phyloP scores from a whole-genome alignment of 2,797 vertebrate genomes.

The Eutrigla gurnardus region DNA sequence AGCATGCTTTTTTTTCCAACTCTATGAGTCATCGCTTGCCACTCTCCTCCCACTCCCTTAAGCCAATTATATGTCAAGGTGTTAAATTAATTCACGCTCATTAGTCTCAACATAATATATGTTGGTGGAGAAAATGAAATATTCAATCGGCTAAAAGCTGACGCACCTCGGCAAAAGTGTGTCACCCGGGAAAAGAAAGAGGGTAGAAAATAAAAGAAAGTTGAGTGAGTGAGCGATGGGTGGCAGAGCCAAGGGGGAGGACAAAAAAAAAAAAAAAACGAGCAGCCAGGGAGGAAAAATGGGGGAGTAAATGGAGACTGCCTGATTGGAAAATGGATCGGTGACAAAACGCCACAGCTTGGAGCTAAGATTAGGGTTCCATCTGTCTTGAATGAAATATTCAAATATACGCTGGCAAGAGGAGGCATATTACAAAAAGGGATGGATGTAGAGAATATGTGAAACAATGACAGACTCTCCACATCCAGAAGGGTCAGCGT shows the following conservation, averaged over 20 bases:
- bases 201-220: conserved; percentile 50
- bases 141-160: conserved; percentile 51
- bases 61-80: conserved; percentile 52
- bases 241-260: conserved; percentile 73
- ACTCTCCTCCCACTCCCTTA: conserved; percentile 24
- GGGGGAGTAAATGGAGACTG: conserved; percentile 74
- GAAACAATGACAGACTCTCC: conserved; percentile 79
- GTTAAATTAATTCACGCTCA: conserved; percentile 52
- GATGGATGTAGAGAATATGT: conserved; percentile 81
- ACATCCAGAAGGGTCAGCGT: conserved; percentile 70
- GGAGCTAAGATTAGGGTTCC: conserved; percentile 90
- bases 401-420: conserved; percentile 81
- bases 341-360: conserved; percentile 86
- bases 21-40: conserved; percentile 29
- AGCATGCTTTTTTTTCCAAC: conserved; percentile 26
- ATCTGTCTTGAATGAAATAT: conserved; percentile 90
- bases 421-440: conserved; percentile 80
- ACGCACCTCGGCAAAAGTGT: conserved; percentile 58
- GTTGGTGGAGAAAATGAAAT: conserved; percentile 52
- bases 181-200: conserved; percentile 49
- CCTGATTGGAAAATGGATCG: conserved; percentile 84
- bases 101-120: conserved; percentile 51
- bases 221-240: conserved; percentile 69
- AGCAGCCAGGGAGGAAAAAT: conserved; percentile 68
- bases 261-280: conserved; percentile 44